phyloP scores from a whole-genome alignment of 2,888 invertebrate species.

The Dolichopus griseipennis region DNA sequence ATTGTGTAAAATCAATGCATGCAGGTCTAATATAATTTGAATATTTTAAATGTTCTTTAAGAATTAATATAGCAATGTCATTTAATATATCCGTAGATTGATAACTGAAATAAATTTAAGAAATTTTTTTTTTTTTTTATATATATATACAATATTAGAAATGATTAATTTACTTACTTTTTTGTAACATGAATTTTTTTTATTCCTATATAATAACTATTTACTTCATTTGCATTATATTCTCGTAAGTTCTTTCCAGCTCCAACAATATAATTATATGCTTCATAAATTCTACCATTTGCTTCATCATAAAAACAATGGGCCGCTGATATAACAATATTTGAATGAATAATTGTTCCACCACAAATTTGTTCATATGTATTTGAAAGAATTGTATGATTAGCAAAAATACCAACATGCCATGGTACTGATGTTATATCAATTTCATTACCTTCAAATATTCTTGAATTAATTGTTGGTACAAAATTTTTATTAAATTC shows the following conservation, averaged over 20 bases:
- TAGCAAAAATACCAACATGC: slow-evolving; percentile 29
- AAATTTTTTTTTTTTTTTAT: too few species aligned
- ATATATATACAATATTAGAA: too few species aligned
- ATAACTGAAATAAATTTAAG: too few species aligned
- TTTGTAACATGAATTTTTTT: too few species aligned
- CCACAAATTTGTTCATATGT: slow-evolving; percentile 24
- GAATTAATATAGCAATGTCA: too few species aligned
- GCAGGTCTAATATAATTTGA: too few species aligned
- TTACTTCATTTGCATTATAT: slow-evolving; percentile 7
- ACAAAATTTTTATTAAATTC: slow-evolving; percentile 11
- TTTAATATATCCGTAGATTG: too few species aligned
- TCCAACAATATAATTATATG: slow-evolving; percentile 18
- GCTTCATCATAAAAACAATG: slow-evolving; percentile 27
- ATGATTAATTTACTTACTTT: too few species aligned
- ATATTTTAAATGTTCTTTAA: too few species aligned
- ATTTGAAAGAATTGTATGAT: slow-evolving; percentile 8
- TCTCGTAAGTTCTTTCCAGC: slow-evolving; percentile 24
- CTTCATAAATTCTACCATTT: not conserved
- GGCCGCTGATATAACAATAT: slow-evolving; percentile 27
- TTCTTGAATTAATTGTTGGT: slow-evolving; percentile 16
- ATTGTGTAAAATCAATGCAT: too few species aligned
- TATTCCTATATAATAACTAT: too few species aligned
- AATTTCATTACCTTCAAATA: slow-evolving; percentile 14
- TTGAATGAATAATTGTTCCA: slow-evolving; percentile 29
- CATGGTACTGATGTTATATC: slow-evolving; percentile 28